These are phyloP conservation scores for Helarctos malayanus DNA, from an alignment of 2,797 vertebrate genomes.

Conservation along the genomic window DNA sequence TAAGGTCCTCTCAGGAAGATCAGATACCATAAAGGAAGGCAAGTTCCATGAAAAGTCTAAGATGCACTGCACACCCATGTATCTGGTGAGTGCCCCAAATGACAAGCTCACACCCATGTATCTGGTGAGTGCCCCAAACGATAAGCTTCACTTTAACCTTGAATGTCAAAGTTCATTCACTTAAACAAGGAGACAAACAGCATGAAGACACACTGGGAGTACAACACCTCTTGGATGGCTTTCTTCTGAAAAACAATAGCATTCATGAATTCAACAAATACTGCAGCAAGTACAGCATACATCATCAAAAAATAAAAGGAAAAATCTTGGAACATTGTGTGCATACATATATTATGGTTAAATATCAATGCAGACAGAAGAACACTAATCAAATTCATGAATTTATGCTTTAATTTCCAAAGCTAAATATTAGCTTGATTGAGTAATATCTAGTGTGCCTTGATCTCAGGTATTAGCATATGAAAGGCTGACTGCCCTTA, in stretches of 20 bases:
- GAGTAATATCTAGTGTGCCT: neutral
- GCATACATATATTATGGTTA: slow-evolving; percentile 2
- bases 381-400: slow-evolving; percentile 49
- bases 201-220: neutral
- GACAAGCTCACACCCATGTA: neutral
- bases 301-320: slow-evolving; percentile 22
- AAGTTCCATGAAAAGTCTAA: neutral
- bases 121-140: neutral
- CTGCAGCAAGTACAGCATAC: neutral
- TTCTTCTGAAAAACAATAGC: slow-evolving; percentile 27
- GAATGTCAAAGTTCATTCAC: neutral
- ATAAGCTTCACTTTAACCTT: neutral
- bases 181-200: slow-evolving; percentile 16
- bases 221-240: neutral
- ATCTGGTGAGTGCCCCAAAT: neutral
- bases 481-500: slow-evolving; percentile 12
- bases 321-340: slow-evolving; percentile 40
- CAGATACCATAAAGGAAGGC: neutral
- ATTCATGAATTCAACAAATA: slow-evolving; percentile 26
- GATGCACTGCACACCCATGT: neutral
- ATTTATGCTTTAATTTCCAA: slow-evolving; percentile 62
- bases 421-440: slow-evolving; percentile 69
- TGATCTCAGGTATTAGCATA: slow-evolving; percentile 41
- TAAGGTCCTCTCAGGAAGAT: neutral
- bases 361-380: slow-evolving; percentile 27